Percentiles rank a stretch among this genome's conserved stretches.
Conservation (phyloP, 2,888 invertebrate genomes). For the Galeopsomyia nigrocyanea region DNA sequence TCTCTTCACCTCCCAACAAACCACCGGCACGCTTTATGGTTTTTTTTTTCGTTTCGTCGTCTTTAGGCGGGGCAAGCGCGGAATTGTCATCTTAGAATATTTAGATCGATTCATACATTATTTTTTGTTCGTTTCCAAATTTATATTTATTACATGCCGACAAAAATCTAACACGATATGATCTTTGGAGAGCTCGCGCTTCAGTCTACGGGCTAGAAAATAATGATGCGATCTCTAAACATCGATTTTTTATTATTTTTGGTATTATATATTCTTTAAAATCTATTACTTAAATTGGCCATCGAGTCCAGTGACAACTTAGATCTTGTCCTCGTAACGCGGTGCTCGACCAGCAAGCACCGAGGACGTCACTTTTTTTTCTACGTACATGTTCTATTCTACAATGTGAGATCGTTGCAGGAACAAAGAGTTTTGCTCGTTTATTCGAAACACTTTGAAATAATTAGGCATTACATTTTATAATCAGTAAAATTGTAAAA, state of each 20-base stretch:
- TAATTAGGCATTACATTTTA: too few species aligned
- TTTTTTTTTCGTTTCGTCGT: conserved; percentile 29
- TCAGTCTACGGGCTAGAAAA: conserved; percentile 60
- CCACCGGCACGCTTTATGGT: conserved; percentile 21
- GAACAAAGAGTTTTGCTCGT: conserved; percentile 5
- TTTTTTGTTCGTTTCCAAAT: too few species aligned
- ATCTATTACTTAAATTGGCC: conserved; percentile 48
- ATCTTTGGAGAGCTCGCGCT: conserved; percentile 37
- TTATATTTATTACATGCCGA: too few species aligned
- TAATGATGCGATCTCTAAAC: conserved; percentile 62
- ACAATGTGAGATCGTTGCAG: neutral
- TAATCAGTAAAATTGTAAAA: too few species aligned
- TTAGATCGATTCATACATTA: conserved; percentile 27
- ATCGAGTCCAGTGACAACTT: conserved; percentile 38
- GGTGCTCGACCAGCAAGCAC: conserved; percentile 64
- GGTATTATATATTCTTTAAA: conserved; percentile 45
- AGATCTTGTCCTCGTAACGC: conserved; percentile 43
- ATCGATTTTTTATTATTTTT: conserved; percentile 51
- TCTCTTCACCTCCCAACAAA: conserved; percentile 17
- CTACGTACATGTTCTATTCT: conserved; percentile 4
- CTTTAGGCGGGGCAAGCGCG: conserved; percentile 59
- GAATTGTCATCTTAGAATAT: conserved; percentile 38
- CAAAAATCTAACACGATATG: too few species aligned
- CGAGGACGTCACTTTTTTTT: conserved; percentile 22
- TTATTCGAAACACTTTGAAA: too few species aligned